Evolutionary conservation across 2,888 invertebrate species (phyloP).

Genomic region (Sylvicola cinctus): DNA sequence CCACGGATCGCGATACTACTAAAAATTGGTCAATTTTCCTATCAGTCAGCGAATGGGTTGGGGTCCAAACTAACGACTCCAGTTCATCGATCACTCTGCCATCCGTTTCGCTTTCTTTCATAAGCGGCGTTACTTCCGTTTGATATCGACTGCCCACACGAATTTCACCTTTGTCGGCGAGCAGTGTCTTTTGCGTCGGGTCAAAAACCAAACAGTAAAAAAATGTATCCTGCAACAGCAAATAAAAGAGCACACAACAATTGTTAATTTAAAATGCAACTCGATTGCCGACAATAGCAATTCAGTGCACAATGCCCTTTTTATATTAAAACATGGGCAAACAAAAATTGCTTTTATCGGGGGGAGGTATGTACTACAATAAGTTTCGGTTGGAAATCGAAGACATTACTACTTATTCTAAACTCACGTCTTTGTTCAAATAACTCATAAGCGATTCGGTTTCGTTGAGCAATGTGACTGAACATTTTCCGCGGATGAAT

Average conservation of each 20-base stretch:
- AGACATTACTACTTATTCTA: no score
- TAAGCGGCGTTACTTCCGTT: conserved; percentile 70
- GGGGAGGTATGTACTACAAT: no score
- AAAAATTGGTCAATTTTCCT: conserved; percentile 98
- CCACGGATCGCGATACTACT: conserved; percentile 83
- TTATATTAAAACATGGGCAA: no score
- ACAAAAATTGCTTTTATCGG: no score
- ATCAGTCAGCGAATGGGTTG: conserved; percentile 76
- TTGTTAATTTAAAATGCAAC: conserved; percentile 1
- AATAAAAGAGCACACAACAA: background rate
- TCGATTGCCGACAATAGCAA: conserved; percentile 1
- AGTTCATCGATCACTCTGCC: conserved; percentile 51
- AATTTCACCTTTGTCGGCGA: conserved; percentile 97
- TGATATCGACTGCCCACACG: conserved; percentile 87
- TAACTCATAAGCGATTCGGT: conserved; percentile 93
- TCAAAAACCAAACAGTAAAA: conserved; percentile 99
- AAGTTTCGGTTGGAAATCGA: no score
- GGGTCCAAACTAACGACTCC: conserved; percentile 90
- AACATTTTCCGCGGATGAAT: conserved; percentile 98
- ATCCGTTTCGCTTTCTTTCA: conserved; percentile 46
- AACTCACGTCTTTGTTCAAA: conserved; percentile 80
- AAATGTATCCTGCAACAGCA: conserved; percentile 74
- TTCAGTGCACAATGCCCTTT: no score
- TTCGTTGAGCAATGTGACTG: conserved; percentile 96
- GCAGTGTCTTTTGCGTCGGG: conserved; percentile 93